Evolutionary conservation across 2,888 invertebrate species (phyloP).

Genomic region (Acheta domesticus): DNA sequence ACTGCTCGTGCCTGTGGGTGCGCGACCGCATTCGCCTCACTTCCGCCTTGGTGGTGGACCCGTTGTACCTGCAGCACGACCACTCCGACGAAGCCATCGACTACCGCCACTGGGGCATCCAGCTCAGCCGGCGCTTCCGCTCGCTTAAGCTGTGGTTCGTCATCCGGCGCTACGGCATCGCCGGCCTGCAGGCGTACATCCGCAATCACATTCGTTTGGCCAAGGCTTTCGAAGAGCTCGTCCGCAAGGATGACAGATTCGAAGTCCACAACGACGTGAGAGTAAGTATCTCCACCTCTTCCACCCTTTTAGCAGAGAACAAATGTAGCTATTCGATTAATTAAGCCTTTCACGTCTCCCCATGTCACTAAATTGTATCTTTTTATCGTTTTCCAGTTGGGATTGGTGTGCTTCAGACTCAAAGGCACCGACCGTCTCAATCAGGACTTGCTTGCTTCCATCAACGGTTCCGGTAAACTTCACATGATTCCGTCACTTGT

Average conservation of each 20-base stretch:
- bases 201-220: slow-evolving; percentile 76
- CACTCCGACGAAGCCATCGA: slow-evolving; percentile 69
- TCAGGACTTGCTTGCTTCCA: slow-evolving; percentile 68
- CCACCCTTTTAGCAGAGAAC: no score
- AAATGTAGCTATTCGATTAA: no score
- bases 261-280: slow-evolving; percentile 73
- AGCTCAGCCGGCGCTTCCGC: slow-evolving; percentile 77
- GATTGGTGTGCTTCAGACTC: slow-evolving; percentile 75
- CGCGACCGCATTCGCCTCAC: slow-evolving; percentile 69
- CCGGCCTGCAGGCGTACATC: slow-evolving; percentile 78
- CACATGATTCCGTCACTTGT: slow-evolving; percentile 84
- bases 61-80: slow-evolving; percentile 78
- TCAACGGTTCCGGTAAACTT: slow-evolving; percentile 78
- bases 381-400: slow-evolving; percentile 49
- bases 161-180: slow-evolving; percentile 73
- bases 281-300: slow-evolving; percentile 37
- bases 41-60: slow-evolving; percentile 80
- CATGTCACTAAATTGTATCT: neutral
- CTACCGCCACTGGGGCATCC: slow-evolving; percentile 82
- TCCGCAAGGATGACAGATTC: slow-evolving; percentile 67
- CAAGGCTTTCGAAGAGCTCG: slow-evolving; percentile 66
- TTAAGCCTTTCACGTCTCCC: no score
- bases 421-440: slow-evolving; percentile 69
- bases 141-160: slow-evolving; percentile 89
- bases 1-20: slow-evolving; percentile 83